phyloP scores from a whole-genome alignment of 1,140 invertebrate species.

The Asobara japonica region DNA sequence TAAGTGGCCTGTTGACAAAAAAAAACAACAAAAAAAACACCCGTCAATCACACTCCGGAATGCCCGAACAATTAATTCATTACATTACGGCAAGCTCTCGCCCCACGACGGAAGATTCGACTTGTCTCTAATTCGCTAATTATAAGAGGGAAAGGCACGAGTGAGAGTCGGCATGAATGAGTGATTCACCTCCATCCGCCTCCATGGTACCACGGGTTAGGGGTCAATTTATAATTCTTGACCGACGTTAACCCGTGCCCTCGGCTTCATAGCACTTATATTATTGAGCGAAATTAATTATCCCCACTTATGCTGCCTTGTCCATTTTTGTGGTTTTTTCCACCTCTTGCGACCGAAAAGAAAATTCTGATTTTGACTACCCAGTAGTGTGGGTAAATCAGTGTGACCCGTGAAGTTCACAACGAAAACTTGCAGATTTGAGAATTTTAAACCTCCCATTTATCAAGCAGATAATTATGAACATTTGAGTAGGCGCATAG shows the following conservation, averaged over 20 bases:
- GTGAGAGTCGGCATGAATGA: slow-evolving; percentile 34
- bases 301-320: not conserved
- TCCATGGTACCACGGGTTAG: slow-evolving; percentile 50
- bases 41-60: not conserved
- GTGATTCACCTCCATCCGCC: slow-evolving; percentile 53
- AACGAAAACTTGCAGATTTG: too few species aligned
- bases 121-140: slow-evolving; percentile 47
- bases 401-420: too few species aligned
- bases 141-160: slow-evolving; percentile 19
- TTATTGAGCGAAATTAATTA: not conserved
- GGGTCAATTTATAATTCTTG: slow-evolving; percentile 58
- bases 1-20: not conserved
- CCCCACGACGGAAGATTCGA: slow-evolving; percentile 47
- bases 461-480: too few species aligned
- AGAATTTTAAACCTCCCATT: too few species aligned
- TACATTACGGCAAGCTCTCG: not conserved
- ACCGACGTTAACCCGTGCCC: slow-evolving; percentile 36
- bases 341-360: not conserved
- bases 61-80: not conserved
- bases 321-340: not conserved
- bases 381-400: too few species aligned
- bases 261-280: not conserved
- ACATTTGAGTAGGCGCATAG: too few species aligned
- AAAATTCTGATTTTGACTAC: too few species aligned
- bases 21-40: not conserved